phyloP scores from a whole-genome alignment of 1,140 invertebrate genomes.

The Adelges cooleyi region DNA sequence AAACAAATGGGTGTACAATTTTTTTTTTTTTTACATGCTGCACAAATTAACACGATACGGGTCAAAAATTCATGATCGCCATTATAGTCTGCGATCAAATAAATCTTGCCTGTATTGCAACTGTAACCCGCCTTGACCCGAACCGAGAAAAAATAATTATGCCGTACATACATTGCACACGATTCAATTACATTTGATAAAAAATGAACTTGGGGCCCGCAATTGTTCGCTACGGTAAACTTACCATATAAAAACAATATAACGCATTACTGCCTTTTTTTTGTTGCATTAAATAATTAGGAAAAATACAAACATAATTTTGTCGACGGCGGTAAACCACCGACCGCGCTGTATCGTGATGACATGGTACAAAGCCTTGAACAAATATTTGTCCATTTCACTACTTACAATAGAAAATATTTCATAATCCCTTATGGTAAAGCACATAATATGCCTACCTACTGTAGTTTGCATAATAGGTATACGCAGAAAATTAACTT shows the following conservation, averaged over 20 bases:
- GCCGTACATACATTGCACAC: background rate
- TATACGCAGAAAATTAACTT: too few relatives aligned
- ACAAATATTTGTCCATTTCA: too few relatives aligned
- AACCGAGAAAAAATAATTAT: slow-evolving; percentile 7
- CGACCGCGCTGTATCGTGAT: slow-evolving; percentile 17
- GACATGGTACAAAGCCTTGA: background rate
- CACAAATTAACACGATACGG: slow-evolving; percentile 25
- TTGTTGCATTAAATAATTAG: background rate
- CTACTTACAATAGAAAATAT: too few relatives aligned
- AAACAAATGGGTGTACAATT: too few relatives aligned
- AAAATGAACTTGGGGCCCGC: background rate
- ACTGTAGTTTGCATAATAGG: too few relatives aligned
- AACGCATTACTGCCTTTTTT: too few relatives aligned
- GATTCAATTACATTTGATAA: slow-evolving; percentile 19
- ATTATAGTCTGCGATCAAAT: slow-evolving; percentile 14
- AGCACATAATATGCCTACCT: too few relatives aligned
- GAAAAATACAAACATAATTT: background rate
- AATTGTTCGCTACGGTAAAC: background rate
- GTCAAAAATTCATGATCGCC: slow-evolving; percentile 3
- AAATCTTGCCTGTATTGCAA: slow-evolving; percentile 15
- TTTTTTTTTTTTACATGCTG: slow-evolving; percentile 14
- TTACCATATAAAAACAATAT: too few relatives aligned
- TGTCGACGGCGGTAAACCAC: slow-evolving; percentile 1
- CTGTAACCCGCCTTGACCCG: slow-evolving; percentile 27
- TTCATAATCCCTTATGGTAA: too few relatives aligned